A percentile compares a stretch with the other conserved stretches of the same genome.
phyloP scores from a whole-genome alignment of 2,797 vertebrate species.

The Pseudochromis fuscus region DNA sequence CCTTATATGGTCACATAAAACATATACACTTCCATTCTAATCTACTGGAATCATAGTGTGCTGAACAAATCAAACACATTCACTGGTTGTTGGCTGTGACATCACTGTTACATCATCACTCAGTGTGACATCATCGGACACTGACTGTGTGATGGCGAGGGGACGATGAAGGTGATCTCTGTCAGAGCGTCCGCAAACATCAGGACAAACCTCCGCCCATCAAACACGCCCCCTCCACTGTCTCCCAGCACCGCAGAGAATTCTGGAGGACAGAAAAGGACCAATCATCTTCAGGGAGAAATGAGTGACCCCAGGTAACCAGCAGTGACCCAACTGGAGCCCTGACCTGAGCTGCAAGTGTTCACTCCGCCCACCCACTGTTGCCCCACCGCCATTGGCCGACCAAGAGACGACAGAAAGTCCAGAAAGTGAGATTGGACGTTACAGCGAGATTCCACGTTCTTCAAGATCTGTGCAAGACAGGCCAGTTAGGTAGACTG shows the following conservation, averaged over 20 bases:
- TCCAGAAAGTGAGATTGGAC: constrained; percentile 92
- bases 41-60: too few species aligned
- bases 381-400: constrained; percentile 86
- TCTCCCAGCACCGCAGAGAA: constrained; percentile 85
- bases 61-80: too few species aligned
- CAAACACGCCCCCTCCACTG: constrained; percentile 90
- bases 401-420: constrained; percentile 92
- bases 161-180: constrained; percentile 93
- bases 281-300: neutral
- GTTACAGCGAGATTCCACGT: constrained; percentile 89
- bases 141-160: constrained; percentile 70
- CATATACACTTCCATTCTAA: too few species aligned
- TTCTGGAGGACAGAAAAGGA: constrained; percentile 80
- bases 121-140: neutral
- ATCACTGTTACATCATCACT: neutral
- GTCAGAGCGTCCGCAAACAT: constrained; percentile 91
- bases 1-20: too few species aligned
- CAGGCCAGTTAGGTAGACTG: constrained; percentile 35
- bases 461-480: constrained; percentile 94
- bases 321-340: constrained; percentile 45
- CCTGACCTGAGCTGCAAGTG: constrained; percentile 88
- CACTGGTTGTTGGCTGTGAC: neutral
- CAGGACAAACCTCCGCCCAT: constrained; percentile 90
- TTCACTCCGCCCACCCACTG: neutral
- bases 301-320: neutral